Evolutionary conservation across 2,113 vertebrate genomes (phyloP), one percentile per base, ranked within the genome.

Genomic region (Oryzias woworae): DNA sequence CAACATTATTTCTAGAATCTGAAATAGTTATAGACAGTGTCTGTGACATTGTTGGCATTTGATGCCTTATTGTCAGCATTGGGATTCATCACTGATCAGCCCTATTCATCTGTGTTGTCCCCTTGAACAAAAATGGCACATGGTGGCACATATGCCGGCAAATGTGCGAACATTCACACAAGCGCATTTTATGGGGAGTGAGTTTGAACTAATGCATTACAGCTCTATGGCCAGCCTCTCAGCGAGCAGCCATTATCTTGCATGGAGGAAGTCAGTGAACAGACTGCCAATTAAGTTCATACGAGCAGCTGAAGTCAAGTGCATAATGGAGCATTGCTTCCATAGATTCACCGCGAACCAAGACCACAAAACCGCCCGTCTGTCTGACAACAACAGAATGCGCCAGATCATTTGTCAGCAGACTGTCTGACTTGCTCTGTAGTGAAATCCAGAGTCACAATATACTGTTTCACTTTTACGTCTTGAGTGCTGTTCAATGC

Each of bases 181-280:
- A 53, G 70, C 53, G 54, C 23, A 47, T 43, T 63, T 36, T 44
- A 58, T 20, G n/a, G 10, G 8, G 5, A n/a, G 36, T 41, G 55
- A 53, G 15, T 71, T 69, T 57, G 60, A 50, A 51, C 41, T 50
- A 14, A 58, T 28, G 52, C 48, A 49, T 44, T 18, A 63, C 45
- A 67, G 24, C 22, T 77, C 47, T 20, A 13, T 14, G 43, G 18
- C 60, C 75, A 72, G 61, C 53, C 59, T 66, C 53, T 55, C 57
- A 45, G 43, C 24, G 16, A 81, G 58, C 74, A 52, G 15, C 71
- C 63, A 75, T 81, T 81, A 72, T 81, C 46, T 69, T 82, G 70
- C 47, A 36, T 57, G 53, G 54, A 77, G 62, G 62, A 72, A 63
- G 71, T 55, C 56, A 60, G 46, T 44, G 44, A 73, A 71, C 63